A percentile compares a stretch with the other conserved stretches of the same genome.
Conservation (phyloP, 2,113 vertebrate species). For the Hepsetus odoe region DNA sequence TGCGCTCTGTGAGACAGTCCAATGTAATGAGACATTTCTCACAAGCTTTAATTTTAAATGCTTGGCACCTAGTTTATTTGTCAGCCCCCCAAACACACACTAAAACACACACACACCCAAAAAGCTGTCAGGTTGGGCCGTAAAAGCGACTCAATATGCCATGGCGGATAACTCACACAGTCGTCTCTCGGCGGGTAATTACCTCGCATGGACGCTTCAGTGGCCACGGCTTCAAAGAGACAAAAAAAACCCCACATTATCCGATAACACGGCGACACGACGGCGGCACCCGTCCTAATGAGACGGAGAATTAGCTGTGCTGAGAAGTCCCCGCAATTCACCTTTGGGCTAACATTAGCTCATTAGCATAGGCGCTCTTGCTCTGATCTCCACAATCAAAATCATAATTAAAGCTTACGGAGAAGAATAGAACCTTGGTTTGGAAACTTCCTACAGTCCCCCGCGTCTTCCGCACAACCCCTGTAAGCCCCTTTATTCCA, state of each 20-base stretch:
- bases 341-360: background rate
- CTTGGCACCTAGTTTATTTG: constrained; percentile 6
- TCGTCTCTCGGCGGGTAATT: constrained; percentile 19
- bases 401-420: constrained; percentile 10
- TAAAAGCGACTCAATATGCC: constrained; percentile 22
- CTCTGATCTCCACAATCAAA: constrained; percentile 22
- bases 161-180: background rate
- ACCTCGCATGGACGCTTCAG: constrained; percentile 6
- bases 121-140: constrained; percentile 19
- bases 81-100: too few species aligned
- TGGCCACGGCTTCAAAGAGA: constrained; percentile 17
- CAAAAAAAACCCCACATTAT: constrained; percentile 24
- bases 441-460: background rate
- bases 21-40: constrained; percentile 9
- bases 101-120: background rate
- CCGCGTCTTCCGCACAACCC: too few species aligned
- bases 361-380: constrained; percentile 31
- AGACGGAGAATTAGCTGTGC: constrained; percentile 28
- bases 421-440: constrained; percentile 11
- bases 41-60: background rate
- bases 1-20: background rate
- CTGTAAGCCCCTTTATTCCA: background rate
- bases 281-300: constrained; percentile 30
- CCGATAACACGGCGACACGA: constrained; percentile 38
- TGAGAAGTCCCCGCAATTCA: constrained; percentile 28